Percentiles rank a stretch among this genome's conserved stretches.
These are phyloP conservation scores for Erinaceus europaeus DNA, from an alignment of 2,113 vertebrate species.

Conservation along the genomic window DNA sequence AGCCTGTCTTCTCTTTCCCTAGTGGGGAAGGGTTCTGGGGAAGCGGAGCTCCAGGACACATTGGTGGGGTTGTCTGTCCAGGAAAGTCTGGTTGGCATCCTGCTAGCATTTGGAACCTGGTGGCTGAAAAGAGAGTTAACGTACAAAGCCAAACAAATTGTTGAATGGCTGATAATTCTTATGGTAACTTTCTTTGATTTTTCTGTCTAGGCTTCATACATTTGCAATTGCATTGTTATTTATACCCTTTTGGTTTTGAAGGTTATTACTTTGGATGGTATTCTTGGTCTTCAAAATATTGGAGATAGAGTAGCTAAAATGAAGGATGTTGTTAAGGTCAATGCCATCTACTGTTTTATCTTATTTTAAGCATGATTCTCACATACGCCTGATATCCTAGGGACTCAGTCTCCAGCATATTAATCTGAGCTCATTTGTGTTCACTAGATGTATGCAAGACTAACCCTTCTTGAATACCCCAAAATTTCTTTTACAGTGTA, in stretches of 20 bases:
- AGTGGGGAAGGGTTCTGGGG: too few relatives aligned
- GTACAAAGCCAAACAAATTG: too few relatives aligned
- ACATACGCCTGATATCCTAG: neutral
- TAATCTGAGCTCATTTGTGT: neutral
- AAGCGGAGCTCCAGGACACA: too few relatives aligned
- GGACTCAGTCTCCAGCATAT: too few relatives aligned
- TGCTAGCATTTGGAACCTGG: too few relatives aligned
- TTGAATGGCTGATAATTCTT: too few relatives aligned
- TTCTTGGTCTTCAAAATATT: neutral
- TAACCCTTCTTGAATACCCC: neutral
- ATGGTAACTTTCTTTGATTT: neutral
- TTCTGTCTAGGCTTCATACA: neutral
- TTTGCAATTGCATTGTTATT: neutral
- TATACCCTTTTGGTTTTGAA: constrained; percentile 9
- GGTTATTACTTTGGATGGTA: neutral
- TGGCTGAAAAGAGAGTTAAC: too few relatives aligned
- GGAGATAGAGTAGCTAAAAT: neutral
- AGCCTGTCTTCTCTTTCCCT: too few relatives aligned
- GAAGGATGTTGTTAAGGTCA: neutral
- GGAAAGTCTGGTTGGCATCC: too few relatives aligned
- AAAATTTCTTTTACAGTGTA: neutral
- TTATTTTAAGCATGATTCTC: neutral
- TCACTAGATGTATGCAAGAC: neutral
- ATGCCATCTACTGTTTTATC: neutral
- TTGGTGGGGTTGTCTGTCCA: too few relatives aligned